A percentile compares a stretch with the other conserved stretches of the same genome.
Evolutionary conservation across 2,797 vertebrate species (phyloP).

Genomic region (Smutsia temminckii): DNA sequence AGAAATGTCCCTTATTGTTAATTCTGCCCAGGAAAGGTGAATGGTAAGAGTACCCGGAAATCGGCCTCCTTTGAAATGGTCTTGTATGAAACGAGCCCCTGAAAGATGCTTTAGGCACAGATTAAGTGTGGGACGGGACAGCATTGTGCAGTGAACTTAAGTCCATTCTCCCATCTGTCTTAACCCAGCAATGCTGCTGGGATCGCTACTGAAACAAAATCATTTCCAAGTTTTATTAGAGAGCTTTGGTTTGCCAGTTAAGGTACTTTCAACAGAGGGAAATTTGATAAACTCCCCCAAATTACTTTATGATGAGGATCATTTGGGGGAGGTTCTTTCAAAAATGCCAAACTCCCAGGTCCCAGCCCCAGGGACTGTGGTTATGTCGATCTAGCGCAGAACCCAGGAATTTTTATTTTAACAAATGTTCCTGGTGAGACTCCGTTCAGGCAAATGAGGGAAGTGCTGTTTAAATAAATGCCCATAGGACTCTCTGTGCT

Average conservation of each 20-base stretch:
- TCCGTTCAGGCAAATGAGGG: neutral
- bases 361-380: neutral
- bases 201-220: neutral
- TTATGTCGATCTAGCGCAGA: neutral
- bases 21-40: slow-evolving; percentile 6
- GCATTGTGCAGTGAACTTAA: neutral
- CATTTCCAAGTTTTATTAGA: neutral
- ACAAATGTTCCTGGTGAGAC: neutral
- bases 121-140: neutral
- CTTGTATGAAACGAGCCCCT: neutral
- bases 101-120: neutral
- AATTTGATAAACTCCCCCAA: neutral
- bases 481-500: neutral
- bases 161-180: neutral
- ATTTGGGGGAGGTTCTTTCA: neutral
- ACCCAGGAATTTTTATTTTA: neutral
- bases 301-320: neutral
- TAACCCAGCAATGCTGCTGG: neutral
- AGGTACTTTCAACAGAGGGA: slow-evolving; percentile 11
- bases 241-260: neutral
- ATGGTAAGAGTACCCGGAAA: neutral
- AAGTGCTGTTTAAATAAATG: neutral
- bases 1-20: slow-evolving; percentile 56
- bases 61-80: neutral
- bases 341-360: neutral